Evolutionary conservation across 2,113 vertebrate genomes (phyloP), one percentile per base, ranked within the genome.

Genomic region (human): DNA sequence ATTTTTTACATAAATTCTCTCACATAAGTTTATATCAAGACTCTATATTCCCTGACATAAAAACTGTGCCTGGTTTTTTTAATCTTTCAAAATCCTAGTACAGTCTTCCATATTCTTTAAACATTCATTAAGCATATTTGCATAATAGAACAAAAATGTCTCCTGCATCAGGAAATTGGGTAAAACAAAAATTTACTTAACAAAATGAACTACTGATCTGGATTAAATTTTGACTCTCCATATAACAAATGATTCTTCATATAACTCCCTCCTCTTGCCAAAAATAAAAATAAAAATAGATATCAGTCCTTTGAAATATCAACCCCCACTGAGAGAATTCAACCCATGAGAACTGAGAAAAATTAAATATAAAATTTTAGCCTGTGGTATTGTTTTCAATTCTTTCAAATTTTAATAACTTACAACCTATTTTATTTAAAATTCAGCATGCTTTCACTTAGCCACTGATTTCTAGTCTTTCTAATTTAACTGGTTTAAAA

Each of bases 71-170:
- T 84, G 23, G 30, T 22, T 30, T 90, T 97, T 90, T 43, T 27
- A 64, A 75, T 83, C 16, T 6, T 75, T 55, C 32, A 96, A 82
- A 92, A 80, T 50, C 20, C 20, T 38, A 38, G 30, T 32, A 76
- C 48, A 48, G 20, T 84, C 8, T 14, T 89, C 18, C 1, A 40
- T 70, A 78, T 87, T 57, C 30, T 94, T 94, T 55, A 90, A 90
- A 40, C 27, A 87, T 70, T 94, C 38, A 59, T 86, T 89, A 14
- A 87, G 6, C 48, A 48, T 81, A 50, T 97, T 97, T 79, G n/a
- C 89, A 57, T 64, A 50, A 81, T 22, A 40, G 9, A 84, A 61
- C 14, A 95, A 61, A 86, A 92, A 92, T n/a, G 9, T 52, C 7
- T 93, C 8, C 40, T 79, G 38, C 12, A 95, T 92, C 86, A 84